Base-by-base conservation (phyloP, 2,113 vertebrate species). In the Cyprinodon brontotheroides region DNA sequence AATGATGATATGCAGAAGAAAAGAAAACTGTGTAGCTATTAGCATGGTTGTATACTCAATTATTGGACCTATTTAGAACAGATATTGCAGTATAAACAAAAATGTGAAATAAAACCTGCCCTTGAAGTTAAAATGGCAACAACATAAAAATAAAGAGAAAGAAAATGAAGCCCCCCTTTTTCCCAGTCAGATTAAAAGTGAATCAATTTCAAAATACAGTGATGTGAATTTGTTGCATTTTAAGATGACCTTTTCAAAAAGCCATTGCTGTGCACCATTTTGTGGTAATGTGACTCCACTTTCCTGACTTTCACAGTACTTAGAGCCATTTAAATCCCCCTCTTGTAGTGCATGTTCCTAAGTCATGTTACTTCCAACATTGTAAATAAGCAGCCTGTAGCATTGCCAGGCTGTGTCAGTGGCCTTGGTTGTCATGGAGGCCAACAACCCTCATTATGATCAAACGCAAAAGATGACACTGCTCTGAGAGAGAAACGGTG, bases 371-470 rank as follows among this genome's bases (percentile, higher is more conserved):
- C 77, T 88, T 86, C 83, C 73, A 86, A 88, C 77, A 81, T 81
- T 81, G 85, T 81, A 87, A 86, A 88, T 88, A 90, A 88, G 74
- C 88, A 82, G 84, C 79, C 80, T 2, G 17, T 72, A 88, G 79
- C 77, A 69, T 43, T 38, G 72, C 83, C 80, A 13, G 11, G 70
- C 79, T 84, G 78, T 79, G 84, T 76, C 86, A 81, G 74, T 69
- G 87, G 84, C 86, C 83, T 86, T 88, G 87, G 88, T 90, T 89
- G 88, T 89, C 88, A 92, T 89, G 84, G 87, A 79, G 86, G 85
- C 90, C 81, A 91, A 92, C 87, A 86, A 87, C 83, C 81, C 86
- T 89, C 71, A 89, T 90, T 86, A 91, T 81, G 84, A 89, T 90
- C 87, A 90, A 89, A 90, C 11, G 77, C 80, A 87, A 81, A 77